Percentiles rank a stretch among this genome's conserved stretches.
These are phyloP conservation scores for Tapera naevia DNA, from an alignment of 2,797 vertebrate genomes.

Conservation along the genomic window DNA sequence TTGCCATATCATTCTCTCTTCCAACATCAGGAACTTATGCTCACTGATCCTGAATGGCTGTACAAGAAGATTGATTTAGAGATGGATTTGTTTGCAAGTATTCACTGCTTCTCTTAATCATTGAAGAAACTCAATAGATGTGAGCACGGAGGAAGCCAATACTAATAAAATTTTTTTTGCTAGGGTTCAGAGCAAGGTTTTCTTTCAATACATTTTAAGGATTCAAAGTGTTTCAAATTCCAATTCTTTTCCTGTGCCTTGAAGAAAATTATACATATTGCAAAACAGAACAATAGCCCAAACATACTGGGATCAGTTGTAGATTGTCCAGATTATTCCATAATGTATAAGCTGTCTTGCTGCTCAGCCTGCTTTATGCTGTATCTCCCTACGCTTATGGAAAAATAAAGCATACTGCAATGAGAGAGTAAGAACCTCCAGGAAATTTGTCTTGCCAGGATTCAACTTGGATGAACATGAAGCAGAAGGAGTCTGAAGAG, in stretches of 20 bases:
- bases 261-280: background rate
- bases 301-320: background rate
- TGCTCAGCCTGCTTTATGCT: background rate
- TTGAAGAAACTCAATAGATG: background rate
- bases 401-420: background rate
- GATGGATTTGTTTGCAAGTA: constrained; percentile 1
- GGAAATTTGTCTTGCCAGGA: background rate
- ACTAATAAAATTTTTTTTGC: constrained; percentile 10
- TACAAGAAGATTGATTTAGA: constrained; percentile 39
- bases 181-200: constrained; percentile 46
- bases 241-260: background rate
- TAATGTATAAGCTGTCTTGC: background rate
- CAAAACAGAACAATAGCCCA: background rate
- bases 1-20: background rate
- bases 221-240: background rate
- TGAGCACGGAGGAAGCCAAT: constrained; percentile 13
- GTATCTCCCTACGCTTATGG: background rate
- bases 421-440: background rate
- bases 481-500: background rate
- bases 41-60: background rate
- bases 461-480: background rate
- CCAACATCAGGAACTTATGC: background rate
- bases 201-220: constrained; percentile 31
- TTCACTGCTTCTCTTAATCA: constrained; percentile 35
- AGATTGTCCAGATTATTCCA: background rate